A percentile compares a stretch with the other conserved stretches of the same genome.
phyloP scores from a whole-genome alignment of 1,140 invertebrate species.

The Scaptomyza graminum region DNA sequence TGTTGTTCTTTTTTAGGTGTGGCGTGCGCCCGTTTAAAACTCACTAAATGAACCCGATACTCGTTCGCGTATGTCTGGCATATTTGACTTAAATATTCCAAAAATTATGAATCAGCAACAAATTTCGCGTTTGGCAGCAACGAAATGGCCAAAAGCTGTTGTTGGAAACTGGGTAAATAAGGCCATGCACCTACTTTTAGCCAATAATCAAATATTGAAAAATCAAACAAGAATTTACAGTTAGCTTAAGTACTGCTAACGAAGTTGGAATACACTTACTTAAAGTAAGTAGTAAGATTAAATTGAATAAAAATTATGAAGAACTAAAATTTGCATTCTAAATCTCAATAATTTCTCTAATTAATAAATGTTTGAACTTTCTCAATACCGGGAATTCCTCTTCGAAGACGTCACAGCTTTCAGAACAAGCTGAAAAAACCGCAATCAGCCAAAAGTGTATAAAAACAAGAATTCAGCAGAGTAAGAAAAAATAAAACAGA shows the following conservation, averaged over 20 bases:
- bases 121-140: conserved; percentile 38
- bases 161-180: conserved; percentile 81
- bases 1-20: conserved; percentile 45
- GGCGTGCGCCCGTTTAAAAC: not conserved
- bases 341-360: too few relatives aligned
- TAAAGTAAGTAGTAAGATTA: not conserved
- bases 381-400: too few relatives aligned
- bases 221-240: conserved; percentile 4
- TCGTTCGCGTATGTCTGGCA: conserved; percentile 43
- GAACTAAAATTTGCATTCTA: too few relatives aligned
- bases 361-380: too few relatives aligned
- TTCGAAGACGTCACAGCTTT: not conserved
- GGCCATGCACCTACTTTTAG: conserved; percentile 74
- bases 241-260: not conserved
- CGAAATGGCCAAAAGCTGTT: conserved; percentile 48
- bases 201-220: conserved; percentile 19
- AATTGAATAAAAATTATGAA: too few relatives aligned
- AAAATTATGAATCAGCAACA: conserved; percentile 68
- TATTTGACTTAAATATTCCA: conserved; percentile 46
- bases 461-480: conserved; percentile 32
- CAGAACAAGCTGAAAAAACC: not conserved
- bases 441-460: not conserved
- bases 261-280: not conserved
- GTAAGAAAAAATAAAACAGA: conserved; percentile 21
- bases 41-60: conserved; percentile 6